Conservation (phyloP, 1,140 invertebrate species). For the Zaprionus africanus region DNA sequence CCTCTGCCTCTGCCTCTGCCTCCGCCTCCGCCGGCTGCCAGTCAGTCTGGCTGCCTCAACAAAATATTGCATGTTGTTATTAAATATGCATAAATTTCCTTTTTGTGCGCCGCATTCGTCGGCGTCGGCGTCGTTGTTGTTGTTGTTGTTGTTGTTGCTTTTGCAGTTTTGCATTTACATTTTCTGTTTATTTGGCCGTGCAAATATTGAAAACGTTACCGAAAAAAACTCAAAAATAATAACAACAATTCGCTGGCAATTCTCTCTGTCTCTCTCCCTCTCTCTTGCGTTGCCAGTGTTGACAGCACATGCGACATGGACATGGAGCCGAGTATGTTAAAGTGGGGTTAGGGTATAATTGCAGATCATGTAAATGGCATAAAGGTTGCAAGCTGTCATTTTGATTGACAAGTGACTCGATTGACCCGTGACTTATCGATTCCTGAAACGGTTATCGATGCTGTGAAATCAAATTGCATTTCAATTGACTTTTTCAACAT, state of each 20-base stretch:
- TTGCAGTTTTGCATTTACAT: conserved; percentile 73
- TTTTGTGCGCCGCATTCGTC: conserved; percentile 53
- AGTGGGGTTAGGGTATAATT: background rate
- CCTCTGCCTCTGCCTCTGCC: conserved; percentile 6
- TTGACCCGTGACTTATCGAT: background rate
- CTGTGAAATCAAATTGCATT: background rate
- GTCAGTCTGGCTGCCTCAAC: conserved; percentile 29
- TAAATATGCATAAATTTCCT: conserved; percentile 82
- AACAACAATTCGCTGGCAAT: background rate
- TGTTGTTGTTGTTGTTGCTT: conserved; percentile 26
- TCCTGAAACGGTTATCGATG: background rate
- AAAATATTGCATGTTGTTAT: conserved; percentile 71
- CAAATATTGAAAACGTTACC: conserved; percentile 78
- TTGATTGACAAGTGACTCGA: background rate
- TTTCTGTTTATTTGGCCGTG: conserved; percentile 79
- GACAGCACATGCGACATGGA: conserved; percentile 7
- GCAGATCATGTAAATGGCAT: background rate
- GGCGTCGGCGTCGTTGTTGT: conserved; percentile 36
- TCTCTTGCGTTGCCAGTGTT: background rate
- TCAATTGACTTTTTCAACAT: background rate
- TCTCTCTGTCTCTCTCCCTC: background rate
- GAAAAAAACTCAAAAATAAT: conserved; percentile 18
- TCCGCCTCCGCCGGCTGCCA: conserved; percentile 9
- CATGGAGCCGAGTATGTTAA: conserved; percentile 8
- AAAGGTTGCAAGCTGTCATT: background rate